phyloP scores from a whole-genome alignment of 1,140 invertebrate genomes.

The Mycetomoellerius zeteki region DNA sequence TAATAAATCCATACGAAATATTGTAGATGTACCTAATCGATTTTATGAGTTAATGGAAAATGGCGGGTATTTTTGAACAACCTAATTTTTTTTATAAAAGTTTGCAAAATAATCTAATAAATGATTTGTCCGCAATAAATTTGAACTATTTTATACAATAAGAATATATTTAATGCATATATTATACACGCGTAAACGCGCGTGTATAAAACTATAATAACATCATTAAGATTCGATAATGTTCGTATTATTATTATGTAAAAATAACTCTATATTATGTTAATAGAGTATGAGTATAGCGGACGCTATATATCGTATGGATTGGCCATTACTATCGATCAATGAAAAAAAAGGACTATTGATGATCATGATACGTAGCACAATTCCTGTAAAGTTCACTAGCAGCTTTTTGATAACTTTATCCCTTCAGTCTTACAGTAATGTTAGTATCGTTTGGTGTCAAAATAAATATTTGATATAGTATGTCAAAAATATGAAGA shows the following conservation, averaged over 20 bases:
- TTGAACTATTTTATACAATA: background rate
- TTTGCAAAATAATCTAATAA: background rate
- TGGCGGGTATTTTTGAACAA: background rate
- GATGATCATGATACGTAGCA: conserved; percentile 55
- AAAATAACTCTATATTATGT: background rate
- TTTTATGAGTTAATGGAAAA: background rate
- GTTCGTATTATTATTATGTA: too few relatives aligned
- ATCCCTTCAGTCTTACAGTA: conserved; percentile 35
- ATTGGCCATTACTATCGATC: conserved; percentile 11
- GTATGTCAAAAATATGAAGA: background rate
- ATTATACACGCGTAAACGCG: too few relatives aligned
- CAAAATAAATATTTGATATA: background rate
- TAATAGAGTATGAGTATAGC: conserved; percentile 14
- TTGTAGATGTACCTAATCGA: background rate
- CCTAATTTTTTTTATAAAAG: background rate
- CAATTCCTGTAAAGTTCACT: conserved; percentile 54
- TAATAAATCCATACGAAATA: background rate
- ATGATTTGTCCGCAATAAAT: background rate
- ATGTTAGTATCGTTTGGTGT: conserved; percentile 1
- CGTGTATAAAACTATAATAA: too few relatives aligned
- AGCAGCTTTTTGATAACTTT: conserved; percentile 52
- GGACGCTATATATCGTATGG: conserved; percentile 23
- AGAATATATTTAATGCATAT: too few relatives aligned
- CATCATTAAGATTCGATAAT: too few relatives aligned
- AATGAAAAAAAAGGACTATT: conserved; percentile 17